phyloP scores from a whole-genome alignment of 2,797 vertebrate genomes.

The Anguilla anguilla region DNA sequence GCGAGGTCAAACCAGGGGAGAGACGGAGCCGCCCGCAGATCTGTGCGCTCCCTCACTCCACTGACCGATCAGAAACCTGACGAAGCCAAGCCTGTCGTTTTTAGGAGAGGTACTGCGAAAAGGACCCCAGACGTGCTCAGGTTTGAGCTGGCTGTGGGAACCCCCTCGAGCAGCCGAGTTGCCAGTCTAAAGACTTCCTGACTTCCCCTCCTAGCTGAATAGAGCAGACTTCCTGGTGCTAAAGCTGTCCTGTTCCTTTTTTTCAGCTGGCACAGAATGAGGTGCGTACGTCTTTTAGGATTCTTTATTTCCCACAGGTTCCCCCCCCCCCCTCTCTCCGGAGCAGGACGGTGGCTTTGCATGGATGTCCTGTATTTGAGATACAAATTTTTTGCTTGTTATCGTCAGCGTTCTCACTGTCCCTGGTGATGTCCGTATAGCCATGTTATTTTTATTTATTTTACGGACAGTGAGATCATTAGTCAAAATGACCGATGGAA shows the following conservation, averaged over 20 bases:
- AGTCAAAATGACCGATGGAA: background rate
- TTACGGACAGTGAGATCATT: background rate
- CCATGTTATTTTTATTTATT: background rate
- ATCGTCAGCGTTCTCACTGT: background rate
- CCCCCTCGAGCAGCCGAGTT: background rate
- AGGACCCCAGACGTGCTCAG: background rate
- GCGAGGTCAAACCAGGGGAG: background rate
- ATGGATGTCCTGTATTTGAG: background rate
- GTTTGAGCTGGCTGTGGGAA: background rate
- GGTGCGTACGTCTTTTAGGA: background rate
- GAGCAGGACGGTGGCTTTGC: background rate
- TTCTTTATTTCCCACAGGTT: background rate
- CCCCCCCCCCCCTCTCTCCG: background rate
- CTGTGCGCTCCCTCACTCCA: too few species aligned
- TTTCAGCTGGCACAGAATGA: background rate
- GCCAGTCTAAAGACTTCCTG: background rate
- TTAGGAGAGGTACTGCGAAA: background rate
- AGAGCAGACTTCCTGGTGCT: background rate
- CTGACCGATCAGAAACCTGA: background rate
- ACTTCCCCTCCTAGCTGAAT: background rate
- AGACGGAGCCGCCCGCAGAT: background rate
- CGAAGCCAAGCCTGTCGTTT: background rate
- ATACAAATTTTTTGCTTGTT: too few species aligned
- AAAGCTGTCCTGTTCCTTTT: background rate
- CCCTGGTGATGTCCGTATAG: background rate